Base-by-base conservation (phyloP, 2,888 invertebrate species). In the Meiosimyza platycephala region DNA sequence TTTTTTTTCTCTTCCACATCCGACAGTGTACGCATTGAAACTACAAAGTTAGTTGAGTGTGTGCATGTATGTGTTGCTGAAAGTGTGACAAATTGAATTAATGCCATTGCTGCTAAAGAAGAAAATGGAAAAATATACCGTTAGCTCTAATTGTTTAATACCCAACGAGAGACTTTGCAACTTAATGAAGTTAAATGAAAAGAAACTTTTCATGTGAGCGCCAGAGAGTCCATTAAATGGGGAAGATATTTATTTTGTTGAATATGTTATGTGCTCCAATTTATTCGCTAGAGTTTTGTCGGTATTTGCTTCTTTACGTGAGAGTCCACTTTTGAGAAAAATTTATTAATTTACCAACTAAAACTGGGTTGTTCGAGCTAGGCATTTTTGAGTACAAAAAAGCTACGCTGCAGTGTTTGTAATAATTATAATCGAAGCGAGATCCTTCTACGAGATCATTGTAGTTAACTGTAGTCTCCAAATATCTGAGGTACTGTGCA, bases 71-170 rank as follows among this genome's bases (percentile, higher is more conserved):
- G 81, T 81, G 80, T 76, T 76, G 72, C 76, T 77, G 76, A 76
- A 79, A 79, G 79, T 79, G 79, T 79, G 78, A 77, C 78, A 78
- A 78, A 78, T 78, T 78, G 76, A 77, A 77, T 78, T 78, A 78
- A 76, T 75, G 80, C 15, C 5, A 28, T 80, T 79, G 75, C 76
- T 79, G 9, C 40, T 40, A 40, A 40, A 40, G 77, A 79, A 79
- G 80, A 75, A 72, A 73, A 76, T 72, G 72, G 72, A 78, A 77
- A 81, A 80, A 57, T 57, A 72, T 72, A 74, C 69, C 69, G 75
- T 77, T 75, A 40, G 76, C 76, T 72, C 82, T 83, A 83, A 84
- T 84, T 83, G 84, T 77, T 81, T 82, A 84, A 83, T 84, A 79
- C 81, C 79, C 79, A 75, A 77, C 72, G 74, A 65, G 75, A 74